Conservation (phyloP, 2,888 invertebrate species). For the Andrena camellia region DNA sequence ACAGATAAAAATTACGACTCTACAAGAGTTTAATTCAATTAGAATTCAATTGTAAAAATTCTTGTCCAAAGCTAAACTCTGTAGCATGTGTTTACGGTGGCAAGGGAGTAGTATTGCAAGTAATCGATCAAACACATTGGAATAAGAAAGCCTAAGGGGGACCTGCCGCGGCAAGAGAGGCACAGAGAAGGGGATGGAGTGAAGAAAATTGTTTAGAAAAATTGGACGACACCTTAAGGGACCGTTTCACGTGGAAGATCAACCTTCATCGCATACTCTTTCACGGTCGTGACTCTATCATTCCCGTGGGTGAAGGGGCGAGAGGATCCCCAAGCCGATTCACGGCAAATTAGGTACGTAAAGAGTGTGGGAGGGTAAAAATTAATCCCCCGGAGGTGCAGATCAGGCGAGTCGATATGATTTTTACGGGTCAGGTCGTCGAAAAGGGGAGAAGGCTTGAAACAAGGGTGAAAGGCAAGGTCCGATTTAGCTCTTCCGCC, state of each 20-base stretch:
- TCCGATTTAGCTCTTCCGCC: slow-evolving; percentile 35
- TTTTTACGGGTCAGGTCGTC: slow-evolving; percentile 66
- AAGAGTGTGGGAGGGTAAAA: slow-evolving; percentile 43
- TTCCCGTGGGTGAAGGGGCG: neutral
- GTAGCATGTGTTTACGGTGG: no score
- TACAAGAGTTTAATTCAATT: no score
- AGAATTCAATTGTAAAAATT: no score
- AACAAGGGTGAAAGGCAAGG: neutral
- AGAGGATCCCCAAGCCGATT: slow-evolving; percentile 31
- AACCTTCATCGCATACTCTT: slow-evolving; percentile 27
- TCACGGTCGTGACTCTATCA: slow-evolving; percentile 24
- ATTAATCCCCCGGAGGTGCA: slow-evolving; percentile 64
- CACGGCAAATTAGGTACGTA: slow-evolving; percentile 66
- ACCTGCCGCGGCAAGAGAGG: neutral
- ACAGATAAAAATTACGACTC: no score
- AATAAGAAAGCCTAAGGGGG: neutral
- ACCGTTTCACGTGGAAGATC: neutral
- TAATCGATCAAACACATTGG: neutral
- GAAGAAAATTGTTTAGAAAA: slow-evolving; percentile 21
- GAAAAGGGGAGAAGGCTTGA: slow-evolving; percentile 34
- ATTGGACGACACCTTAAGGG: neutral
- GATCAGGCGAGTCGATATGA: slow-evolving; percentile 67
- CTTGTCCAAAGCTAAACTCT: no score
- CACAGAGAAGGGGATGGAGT: neutral
- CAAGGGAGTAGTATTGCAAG: no score